Base-by-base conservation (phyloP, 2,797 vertebrate genomes). In the Pristis pectinata region DNA sequence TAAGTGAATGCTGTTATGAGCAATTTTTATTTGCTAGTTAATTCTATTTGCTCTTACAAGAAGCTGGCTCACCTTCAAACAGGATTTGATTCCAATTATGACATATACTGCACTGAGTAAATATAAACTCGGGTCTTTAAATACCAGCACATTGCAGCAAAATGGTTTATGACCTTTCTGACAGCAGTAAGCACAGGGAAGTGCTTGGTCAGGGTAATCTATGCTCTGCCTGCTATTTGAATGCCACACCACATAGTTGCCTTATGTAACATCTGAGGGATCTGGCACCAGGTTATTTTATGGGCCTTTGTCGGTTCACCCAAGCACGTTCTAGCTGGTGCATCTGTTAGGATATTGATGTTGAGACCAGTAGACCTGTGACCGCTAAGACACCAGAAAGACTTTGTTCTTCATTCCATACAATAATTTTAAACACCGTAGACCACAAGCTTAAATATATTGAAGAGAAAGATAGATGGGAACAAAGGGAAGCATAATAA, bases 71-170 rank as follows among this genome's bases (percentile, higher is more conserved):
- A 41, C 61, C 87, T 91, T 67, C 87, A 41, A 22, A 27, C 61
- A 30, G 59, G 59, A 41, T 91, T 91, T 91, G 87, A 91, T 67
- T 91, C 87, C 87, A 91, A 91, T 67, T 91, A 24, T 67, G 87
- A 91, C 87, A 91, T 91, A 24, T 67, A 41, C 37, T 61, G n/a
- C 37, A 61, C 37, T 67, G 87, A 67, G n/a, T 91, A 91, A 91
- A 91, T 91, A 91, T 91, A 91, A 91, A 91, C 87, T 24, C 19
- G 22, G 53, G 59, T 22, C 87, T 91, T 91, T 37, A 91, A 91
- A 91, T 91, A 91, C 22, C 59, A 64, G 19, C n/a, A 67, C n/a
- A 67, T 19, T 91, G 61, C 37, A 19, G 17, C 59, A 67, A 61
- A 61, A 24, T 41, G 87, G n/a, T 91, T 91, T 91, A 91, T 91